A percentile compares a stretch with the other conserved stretches of the same genome.
Conservation (phyloP, 92 coral and sea anemone species). For the Actinostola sp. region DNA sequence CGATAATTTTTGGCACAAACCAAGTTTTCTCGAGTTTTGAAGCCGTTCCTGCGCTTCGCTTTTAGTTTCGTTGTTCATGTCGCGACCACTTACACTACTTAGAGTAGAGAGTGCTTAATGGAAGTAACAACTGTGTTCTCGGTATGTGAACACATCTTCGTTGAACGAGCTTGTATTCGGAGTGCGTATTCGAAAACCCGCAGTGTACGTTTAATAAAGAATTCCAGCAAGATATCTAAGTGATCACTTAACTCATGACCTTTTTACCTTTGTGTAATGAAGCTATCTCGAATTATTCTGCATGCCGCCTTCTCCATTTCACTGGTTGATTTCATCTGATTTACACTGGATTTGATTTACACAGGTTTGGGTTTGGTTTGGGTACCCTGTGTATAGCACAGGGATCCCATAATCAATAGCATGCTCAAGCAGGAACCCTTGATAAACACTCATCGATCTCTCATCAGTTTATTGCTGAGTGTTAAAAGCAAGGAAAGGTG, state of each 20-base stretch:
- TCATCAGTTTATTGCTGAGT: too few species aligned
- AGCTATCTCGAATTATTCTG: neutral
- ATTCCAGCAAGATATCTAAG: neutral
- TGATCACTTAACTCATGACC: slow-evolving; percentile 14
- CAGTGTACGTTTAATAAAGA: neutral
- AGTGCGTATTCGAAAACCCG: neutral
- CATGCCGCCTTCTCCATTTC: slow-evolving; percentile 16
- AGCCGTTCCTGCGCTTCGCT: slow-evolving; percentile 48
- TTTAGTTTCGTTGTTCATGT: slow-evolving; percentile 23
- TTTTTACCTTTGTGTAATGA: neutral
- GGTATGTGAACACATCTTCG: neutral
- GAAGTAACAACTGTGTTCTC: neutral
- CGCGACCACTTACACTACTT: neutral
- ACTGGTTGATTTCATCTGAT: too few species aligned
- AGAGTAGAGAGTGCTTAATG: neutral
- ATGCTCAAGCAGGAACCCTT: too few species aligned
- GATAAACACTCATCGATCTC: too few species aligned
- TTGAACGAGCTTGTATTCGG: neutral
- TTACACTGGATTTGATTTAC: too few species aligned
- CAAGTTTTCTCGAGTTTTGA: slow-evolving; percentile 72
- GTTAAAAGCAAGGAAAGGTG: too few species aligned
- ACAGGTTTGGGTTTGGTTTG: too few species aligned
- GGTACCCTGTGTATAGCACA: too few species aligned
- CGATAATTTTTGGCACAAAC: slow-evolving; percentile 68
- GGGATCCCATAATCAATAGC: too few species aligned